A percentile compares a stretch with the other conserved stretches of the same genome.
Conservation (phyloP, 2,113 vertebrate species). For the Colaptes auratus region DNA sequence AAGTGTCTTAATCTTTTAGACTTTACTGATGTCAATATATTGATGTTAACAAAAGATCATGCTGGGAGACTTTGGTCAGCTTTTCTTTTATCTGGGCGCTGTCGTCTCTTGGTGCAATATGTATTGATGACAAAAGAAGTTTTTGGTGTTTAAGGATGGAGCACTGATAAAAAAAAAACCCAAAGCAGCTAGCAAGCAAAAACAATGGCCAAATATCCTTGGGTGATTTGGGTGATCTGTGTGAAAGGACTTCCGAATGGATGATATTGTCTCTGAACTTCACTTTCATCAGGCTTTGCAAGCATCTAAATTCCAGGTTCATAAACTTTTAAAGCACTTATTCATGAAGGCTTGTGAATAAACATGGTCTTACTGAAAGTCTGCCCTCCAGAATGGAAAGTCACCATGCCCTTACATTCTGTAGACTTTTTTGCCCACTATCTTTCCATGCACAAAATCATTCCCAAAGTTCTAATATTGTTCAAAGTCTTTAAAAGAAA, state of each 20-base stretch:
- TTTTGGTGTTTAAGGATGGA: background rate
- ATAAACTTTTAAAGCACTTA: background rate
- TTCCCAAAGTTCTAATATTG: background rate
- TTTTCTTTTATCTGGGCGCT: background rate
- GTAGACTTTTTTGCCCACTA: background rate
- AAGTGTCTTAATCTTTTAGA: constrained; percentile 1
- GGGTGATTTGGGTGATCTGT: background rate
- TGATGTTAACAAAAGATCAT: constrained; percentile 11
- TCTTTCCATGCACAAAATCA: background rate
- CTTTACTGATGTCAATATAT: background rate
- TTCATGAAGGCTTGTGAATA: background rate
- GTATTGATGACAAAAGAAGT: background rate
- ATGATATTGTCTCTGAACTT: background rate
- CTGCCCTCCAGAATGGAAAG: background rate
- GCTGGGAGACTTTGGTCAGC: background rate
- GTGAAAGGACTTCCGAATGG: background rate
- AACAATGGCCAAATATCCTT: background rate
- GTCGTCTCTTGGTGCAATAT: background rate
- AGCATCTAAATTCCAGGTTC: background rate
- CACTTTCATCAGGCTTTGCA: background rate
- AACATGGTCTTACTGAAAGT: background rate
- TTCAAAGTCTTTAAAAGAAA: background rate
- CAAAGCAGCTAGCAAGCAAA: background rate
- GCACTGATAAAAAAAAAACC: background rate
- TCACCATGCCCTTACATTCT: background rate